These are phyloP conservation scores for Idaea straminata DNA, from an alignment of 2,888 invertebrate genomes.

Conservation along the genomic window DNA sequence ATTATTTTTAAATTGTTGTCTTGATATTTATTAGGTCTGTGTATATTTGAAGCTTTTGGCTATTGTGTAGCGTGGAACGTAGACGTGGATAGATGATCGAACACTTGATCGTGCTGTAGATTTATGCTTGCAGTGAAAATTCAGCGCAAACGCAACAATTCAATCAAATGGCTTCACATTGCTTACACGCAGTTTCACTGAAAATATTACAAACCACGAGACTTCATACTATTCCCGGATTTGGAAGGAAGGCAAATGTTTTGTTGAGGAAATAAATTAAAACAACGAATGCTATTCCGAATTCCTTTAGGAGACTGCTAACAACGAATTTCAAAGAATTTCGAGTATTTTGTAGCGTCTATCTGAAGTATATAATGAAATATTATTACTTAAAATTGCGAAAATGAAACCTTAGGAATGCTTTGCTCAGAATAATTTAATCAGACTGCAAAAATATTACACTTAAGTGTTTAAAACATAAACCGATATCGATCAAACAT, in stretches of 20 bases:
- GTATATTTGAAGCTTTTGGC: background rate
- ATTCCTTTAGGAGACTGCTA: too few relatives aligned
- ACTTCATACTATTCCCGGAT: background rate
- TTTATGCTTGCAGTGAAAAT: too few relatives aligned
- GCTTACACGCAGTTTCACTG: slow-evolving; percentile 14
- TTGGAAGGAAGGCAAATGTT: slow-evolving; percentile 12
- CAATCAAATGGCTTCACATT: slow-evolving; percentile 15
- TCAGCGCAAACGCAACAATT: too few relatives aligned
- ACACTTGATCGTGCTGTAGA: too few relatives aligned
- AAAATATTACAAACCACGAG: background rate
- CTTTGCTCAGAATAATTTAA: too few relatives aligned
- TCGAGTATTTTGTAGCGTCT: background rate
- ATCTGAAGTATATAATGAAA: background rate
- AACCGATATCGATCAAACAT: too few relatives aligned
- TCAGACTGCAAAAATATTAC: too few relatives aligned
- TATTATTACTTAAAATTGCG: background rate
- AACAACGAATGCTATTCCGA: background rate
- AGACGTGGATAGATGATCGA: too few relatives aligned
- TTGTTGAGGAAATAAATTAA: slow-evolving; percentile 6
- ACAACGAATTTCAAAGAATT: background rate
- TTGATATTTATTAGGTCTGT: background rate
- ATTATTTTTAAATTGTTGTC: background rate
- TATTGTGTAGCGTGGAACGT: too few relatives aligned
- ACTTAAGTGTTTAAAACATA: too few relatives aligned
- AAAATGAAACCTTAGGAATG: too few relatives aligned